Evolutionary conservation across 2,888 invertebrate genomes (phyloP).

Genomic region (Frankliniella intonsa): DNA sequence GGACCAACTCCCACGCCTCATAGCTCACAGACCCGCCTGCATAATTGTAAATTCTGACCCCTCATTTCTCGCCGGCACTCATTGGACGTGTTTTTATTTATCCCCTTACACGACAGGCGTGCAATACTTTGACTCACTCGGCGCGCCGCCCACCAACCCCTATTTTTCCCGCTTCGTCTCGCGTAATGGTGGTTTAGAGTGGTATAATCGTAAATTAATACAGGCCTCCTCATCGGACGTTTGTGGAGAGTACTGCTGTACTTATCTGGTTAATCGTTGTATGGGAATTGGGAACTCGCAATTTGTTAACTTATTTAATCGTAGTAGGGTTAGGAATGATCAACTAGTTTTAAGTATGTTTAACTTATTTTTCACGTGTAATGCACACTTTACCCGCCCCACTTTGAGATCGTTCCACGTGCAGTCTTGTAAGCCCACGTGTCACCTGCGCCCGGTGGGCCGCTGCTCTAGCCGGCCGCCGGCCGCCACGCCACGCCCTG

Average conservation of each 20-base stretch:
- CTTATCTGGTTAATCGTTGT: neutral
- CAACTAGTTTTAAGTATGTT: neutral
- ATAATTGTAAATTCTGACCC: neutral
- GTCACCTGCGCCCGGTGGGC: no score
- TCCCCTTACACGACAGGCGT: neutral
- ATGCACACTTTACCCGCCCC: no score
- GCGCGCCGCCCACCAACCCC: neutral
- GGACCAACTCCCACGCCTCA: neutral
- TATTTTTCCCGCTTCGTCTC: neutral
- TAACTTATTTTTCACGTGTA: neutral
- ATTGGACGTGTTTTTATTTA: neutral
- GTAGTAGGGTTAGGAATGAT: neutral
- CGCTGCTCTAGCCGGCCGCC: no score
- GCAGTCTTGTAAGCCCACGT: no score
- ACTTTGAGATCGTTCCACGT: no score
- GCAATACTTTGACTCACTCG: neutral
- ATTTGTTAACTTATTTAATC: neutral
- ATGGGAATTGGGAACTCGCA: neutral
- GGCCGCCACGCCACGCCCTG: no score
- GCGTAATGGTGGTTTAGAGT: neutral
- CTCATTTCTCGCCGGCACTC: neutral
- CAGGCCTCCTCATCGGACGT: neutral
- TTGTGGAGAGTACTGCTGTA: neutral
- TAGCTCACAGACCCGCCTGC: neutral
- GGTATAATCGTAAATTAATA: neutral